Evolutionary conservation across 1,140 invertebrate genomes (phyloP).

Genomic region (Anastrepha ludens): DNA sequence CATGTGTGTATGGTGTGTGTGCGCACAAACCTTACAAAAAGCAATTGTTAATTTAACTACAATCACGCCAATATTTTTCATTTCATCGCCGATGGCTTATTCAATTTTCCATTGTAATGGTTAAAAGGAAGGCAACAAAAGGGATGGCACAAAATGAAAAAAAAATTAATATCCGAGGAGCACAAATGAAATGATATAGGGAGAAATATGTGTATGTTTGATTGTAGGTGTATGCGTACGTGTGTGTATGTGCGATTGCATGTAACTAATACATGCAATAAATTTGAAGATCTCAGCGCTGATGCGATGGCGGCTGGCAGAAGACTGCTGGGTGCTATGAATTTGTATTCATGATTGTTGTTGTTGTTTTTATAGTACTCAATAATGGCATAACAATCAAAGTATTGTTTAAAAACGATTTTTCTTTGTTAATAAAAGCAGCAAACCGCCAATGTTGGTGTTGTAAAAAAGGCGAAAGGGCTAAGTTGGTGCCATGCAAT

Average conservation of each 20-base stretch:
- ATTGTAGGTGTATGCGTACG: background rate
- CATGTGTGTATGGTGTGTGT: background rate
- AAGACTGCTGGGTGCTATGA: background rate
- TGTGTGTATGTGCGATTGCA: background rate
- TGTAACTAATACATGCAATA: constrained; percentile 28
- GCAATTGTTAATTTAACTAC: constrained; percentile 50
- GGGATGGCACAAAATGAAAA: background rate
- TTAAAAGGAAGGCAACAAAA: background rate
- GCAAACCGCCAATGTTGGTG: background rate
- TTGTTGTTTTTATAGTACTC: background rate
- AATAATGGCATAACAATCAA: constrained; percentile 49
- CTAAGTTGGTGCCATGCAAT: background rate
- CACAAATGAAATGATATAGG: background rate
- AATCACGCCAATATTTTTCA: constrained; percentile 44
- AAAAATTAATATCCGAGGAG: background rate
- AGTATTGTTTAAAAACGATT: constrained; percentile 53
- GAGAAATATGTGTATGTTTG: background rate
- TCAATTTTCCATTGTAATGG: constrained; percentile 31
- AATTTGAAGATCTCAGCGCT: constrained; percentile 38
- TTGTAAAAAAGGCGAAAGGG: background rate
- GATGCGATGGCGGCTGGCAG: background rate
- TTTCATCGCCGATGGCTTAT: constrained; percentile 48
- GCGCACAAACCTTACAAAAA: background rate
- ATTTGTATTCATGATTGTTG: background rate
- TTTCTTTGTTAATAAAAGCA: constrained; percentile 29